Conservation (phyloP, 2,113 vertebrate genomes). For the Mus spicilegus region DNA sequence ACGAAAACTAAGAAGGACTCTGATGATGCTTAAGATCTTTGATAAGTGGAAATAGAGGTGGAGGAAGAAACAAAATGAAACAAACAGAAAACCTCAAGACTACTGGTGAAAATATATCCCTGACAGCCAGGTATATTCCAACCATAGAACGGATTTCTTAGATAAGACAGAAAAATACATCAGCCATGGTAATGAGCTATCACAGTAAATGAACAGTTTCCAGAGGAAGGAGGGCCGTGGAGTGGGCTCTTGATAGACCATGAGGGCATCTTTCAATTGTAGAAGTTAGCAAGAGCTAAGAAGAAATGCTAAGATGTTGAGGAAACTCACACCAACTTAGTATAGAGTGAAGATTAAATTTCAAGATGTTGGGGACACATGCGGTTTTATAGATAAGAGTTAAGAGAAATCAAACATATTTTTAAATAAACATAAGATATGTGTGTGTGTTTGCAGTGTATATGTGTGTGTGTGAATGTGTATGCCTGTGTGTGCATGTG, state of each 20-base stretch:
- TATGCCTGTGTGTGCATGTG: not conserved
- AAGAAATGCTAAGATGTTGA: not conserved
- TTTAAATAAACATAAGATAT: not conserved
- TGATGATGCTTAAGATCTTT: not conserved
- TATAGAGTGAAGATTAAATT: not conserved
- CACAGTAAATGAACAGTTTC: not conserved
- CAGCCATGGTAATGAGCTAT: not conserved
- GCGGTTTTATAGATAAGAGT: not conserved
- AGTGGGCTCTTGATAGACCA: not conserved
- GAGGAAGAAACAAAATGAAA: not conserved
- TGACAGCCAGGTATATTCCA: not conserved
- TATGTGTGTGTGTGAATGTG: not conserved
- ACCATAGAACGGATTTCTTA: not conserved
- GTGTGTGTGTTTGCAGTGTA: too few relatives aligned
- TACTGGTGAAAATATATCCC: not conserved
- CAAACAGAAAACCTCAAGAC: not conserved
- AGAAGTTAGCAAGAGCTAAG: not conserved
- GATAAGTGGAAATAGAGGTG: not conserved
- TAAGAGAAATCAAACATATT: not conserved
- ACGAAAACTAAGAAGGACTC: not conserved
- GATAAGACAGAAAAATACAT: not conserved
- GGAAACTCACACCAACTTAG: not conserved
- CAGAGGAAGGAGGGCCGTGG: not conserved
- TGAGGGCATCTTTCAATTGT: not conserved
- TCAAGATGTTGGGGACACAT: not conserved